Conservation (phyloP, 2,797 vertebrate genomes). For the Artibeus jamaicensis region DNA sequence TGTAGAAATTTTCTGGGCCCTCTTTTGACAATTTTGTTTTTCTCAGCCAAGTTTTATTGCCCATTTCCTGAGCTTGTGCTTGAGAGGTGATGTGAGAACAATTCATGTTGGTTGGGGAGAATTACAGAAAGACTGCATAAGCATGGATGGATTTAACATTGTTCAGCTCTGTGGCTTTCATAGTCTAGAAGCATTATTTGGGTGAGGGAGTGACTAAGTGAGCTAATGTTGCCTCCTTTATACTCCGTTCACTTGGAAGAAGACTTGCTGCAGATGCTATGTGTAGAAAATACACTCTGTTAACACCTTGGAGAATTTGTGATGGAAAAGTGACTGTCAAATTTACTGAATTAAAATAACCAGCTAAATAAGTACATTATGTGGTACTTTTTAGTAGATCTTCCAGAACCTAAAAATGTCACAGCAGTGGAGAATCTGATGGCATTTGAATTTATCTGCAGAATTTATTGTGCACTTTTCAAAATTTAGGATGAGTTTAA, state of each 20-base stretch:
- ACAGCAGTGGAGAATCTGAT: neutral
- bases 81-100: neutral
- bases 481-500: constrained; percentile 26
- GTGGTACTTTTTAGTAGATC: neutral
- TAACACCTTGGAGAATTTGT: neutral
- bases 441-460: constrained; percentile 9
- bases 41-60: neutral
- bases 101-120: neutral
- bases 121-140: neutral
- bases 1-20: neutral
- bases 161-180: neutral
- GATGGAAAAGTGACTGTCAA: neutral
- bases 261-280: neutral
- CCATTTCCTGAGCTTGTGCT: neutral
- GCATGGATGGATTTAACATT: no score
- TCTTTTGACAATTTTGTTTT: neutral
- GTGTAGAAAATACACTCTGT: neutral
- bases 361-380: neutral
- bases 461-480: neutral
- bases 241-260: neutral
- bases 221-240: neutral
- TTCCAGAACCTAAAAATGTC: constrained; percentile 7
- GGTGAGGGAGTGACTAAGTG: neutral
- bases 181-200: neutral
- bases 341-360: neutral